Percentiles rank a stretch among this genome's conserved stretches.
Evolutionary conservation across 2,113 vertebrate genomes (phyloP).

Genomic region (Petromus typicus): DNA sequence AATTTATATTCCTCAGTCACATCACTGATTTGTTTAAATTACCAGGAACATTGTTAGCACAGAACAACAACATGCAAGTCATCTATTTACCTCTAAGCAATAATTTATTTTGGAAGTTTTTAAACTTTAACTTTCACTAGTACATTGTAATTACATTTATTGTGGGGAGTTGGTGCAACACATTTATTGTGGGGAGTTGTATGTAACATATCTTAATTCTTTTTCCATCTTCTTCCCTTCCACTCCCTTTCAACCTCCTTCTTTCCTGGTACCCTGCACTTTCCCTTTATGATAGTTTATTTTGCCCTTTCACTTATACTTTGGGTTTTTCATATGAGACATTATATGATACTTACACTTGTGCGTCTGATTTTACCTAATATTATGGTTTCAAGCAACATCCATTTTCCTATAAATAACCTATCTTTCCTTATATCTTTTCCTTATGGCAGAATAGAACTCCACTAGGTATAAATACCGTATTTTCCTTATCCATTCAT

Average conservation of each 20-base stretch:
- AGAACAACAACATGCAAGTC: neutral
- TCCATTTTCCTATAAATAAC: neutral
- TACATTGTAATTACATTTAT: neutral
- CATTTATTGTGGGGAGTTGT: too few species aligned
- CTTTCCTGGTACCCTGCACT: neutral
- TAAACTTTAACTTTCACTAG: neutral
- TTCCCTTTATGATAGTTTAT: neutral
- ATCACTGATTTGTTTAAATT: neutral
- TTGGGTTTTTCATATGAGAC: neutral
- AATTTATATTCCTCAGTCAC: neutral
- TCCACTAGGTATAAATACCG: neutral
- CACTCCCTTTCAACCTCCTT: neutral
- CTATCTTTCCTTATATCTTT: neutral
- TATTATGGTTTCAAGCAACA: neutral
- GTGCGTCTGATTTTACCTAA: neutral
- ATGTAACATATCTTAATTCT: neutral
- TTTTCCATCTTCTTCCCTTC: neutral
- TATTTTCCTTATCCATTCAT: neutral
- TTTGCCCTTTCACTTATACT: neutral
- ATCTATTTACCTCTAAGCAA: neutral
- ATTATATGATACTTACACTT: neutral
- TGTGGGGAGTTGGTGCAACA: neutral
- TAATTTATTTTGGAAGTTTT: neutral
- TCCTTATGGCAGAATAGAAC: neutral
- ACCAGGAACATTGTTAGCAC: neutral